Percentiles rank a stretch among this genome's conserved stretches.
These are phyloP conservation scores for Drosophila ezoana DNA, from an alignment of 2,888 invertebrate genomes.

Conservation along the genomic window DNA sequence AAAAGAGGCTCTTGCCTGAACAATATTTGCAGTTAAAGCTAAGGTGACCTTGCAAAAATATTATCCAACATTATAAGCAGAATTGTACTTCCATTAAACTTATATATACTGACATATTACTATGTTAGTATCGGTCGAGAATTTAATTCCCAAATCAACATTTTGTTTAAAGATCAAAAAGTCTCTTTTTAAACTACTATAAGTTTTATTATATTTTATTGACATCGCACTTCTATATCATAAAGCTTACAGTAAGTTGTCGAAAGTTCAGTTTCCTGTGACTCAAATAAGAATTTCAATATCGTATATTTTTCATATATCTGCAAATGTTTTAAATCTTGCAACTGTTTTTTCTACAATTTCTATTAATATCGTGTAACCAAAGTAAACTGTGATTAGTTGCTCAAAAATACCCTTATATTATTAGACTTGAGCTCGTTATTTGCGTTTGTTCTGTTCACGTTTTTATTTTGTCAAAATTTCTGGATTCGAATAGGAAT, in stretches of 20 bases:
- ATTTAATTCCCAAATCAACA: too few species aligned
- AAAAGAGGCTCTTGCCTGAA: too few species aligned
- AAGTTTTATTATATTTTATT: too few species aligned
- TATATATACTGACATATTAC: too few species aligned
- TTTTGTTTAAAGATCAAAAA: too few species aligned
- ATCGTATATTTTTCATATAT: background rate
- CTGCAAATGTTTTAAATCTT: background rate
- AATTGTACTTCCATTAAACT: too few species aligned
- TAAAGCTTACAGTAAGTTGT: background rate
- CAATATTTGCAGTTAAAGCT: too few species aligned
- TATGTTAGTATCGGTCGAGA: too few species aligned
- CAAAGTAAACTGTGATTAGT: conserved; percentile 1
- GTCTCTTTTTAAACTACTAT: too few species aligned
- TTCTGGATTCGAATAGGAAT: conserved; percentile 33
- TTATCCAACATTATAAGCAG: too few species aligned
- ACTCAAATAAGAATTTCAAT: background rate
- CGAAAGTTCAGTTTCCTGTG: background rate
- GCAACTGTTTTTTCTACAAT: background rate
- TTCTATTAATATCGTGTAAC: background rate
- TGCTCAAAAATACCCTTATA: background rate
- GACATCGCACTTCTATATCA: too few species aligned
- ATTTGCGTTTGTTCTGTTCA: conserved; percentile 12
- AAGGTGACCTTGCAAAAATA: too few species aligned
- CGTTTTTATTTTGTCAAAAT: conserved; percentile 34
- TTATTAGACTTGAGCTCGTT: background rate